Percentiles rank a stretch among this genome's conserved stretches.
phyloP scores from a whole-genome alignment of 2,888 invertebrate genomes.

The Drosophila formosana region DNA sequence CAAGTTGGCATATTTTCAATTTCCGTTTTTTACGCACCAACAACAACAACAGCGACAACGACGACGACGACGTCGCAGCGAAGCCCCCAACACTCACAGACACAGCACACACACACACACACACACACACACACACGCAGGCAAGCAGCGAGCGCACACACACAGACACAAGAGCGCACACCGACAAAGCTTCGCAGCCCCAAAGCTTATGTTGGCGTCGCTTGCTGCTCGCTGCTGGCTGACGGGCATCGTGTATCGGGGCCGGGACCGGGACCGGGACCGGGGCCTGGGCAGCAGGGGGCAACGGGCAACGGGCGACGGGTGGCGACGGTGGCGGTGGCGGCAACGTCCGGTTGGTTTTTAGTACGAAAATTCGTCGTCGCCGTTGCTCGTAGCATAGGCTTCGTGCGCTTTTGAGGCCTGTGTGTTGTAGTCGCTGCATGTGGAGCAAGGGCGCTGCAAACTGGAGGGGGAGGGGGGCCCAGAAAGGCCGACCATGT shows the following conservation, averaged over 20 bases:
- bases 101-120: slow-evolving; percentile 24
- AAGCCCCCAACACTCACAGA: slow-evolving; percentile 49
- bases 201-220: slow-evolving; percentile 70
- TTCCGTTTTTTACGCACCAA: slow-evolving; percentile 78
- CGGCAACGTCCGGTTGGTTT: slow-evolving; percentile 80
- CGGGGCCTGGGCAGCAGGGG: slow-evolving; percentile 21
- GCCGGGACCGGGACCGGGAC: slow-evolving; percentile 15
- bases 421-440: slow-evolving; percentile 41
- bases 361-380: slow-evolving; percentile 73
- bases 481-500: slow-evolving; percentile 60
- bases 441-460: slow-evolving; percentile 51
- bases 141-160: slow-evolving; percentile 22
- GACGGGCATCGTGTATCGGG: slow-evolving; percentile 11
- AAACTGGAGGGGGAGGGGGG: slow-evolving; percentile 23
- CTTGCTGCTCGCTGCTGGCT: slow-evolving; percentile 13
- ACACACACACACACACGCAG: slow-evolving; percentile 14
- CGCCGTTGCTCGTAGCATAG: slow-evolving; percentile 51
- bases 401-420: slow-evolving; percentile 62
- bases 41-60: slow-evolving; percentile 43
- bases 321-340: slow-evolving; percentile 49
- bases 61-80: slow-evolving; percentile 24
- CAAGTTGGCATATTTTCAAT: slow-evolving; percentile 85
- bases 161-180: slow-evolving; percentile 34
- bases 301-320: slow-evolving; percentile 32
- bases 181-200: slow-evolving; percentile 59